Percentiles rank a stretch among this genome's conserved stretches.
Conservation (phyloP, 1,140 invertebrate genomes). For the Ooceraea biroi region DNA sequence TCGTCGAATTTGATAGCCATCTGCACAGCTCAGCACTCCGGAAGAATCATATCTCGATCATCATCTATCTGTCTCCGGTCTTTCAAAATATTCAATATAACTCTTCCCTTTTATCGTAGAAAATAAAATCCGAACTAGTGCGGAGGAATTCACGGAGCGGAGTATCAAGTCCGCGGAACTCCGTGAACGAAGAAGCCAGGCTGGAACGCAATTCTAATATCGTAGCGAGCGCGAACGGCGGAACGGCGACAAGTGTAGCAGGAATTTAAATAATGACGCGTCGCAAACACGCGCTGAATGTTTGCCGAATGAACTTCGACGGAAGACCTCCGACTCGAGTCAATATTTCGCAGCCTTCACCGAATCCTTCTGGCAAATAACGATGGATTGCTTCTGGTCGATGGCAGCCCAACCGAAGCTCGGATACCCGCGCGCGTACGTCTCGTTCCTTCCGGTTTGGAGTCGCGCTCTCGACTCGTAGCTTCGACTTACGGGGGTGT, state of each 20-base stretch:
- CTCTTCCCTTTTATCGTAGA: neutral
- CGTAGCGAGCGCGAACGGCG: slow-evolving; percentile 1
- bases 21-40: neutral
- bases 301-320: slow-evolving; percentile 45
- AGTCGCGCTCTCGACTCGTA: slow-evolving; percentile 47
- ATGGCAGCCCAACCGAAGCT: slow-evolving; percentile 57
- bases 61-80: too few relatives aligned
- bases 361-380: slow-evolving; percentile 71
- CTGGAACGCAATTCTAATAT: slow-evolving; percentile 21
- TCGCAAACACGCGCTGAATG: slow-evolving; percentile 10
- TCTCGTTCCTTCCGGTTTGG: slow-evolving; percentile 54
- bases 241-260: slow-evolving; percentile 14
- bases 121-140: neutral
- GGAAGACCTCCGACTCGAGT: slow-evolving; percentile 36
- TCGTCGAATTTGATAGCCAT: slow-evolving; percentile 1
- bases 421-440: slow-evolving; percentile 58
- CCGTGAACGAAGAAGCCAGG: neutral
- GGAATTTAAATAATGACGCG: slow-evolving; percentile 58
- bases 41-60: neutral
- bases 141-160: neutral
- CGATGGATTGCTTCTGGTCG: slow-evolving; percentile 65
- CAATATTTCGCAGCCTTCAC: slow-evolving; percentile 68
- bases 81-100: neutral
- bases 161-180: neutral
- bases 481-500: slow-evolving; percentile 59